Percentiles rank a stretch among this genome's conserved stretches.
phyloP scores from a whole-genome alignment of 2,888 invertebrate species.

The Zootermopsis nevadensis region DNA sequence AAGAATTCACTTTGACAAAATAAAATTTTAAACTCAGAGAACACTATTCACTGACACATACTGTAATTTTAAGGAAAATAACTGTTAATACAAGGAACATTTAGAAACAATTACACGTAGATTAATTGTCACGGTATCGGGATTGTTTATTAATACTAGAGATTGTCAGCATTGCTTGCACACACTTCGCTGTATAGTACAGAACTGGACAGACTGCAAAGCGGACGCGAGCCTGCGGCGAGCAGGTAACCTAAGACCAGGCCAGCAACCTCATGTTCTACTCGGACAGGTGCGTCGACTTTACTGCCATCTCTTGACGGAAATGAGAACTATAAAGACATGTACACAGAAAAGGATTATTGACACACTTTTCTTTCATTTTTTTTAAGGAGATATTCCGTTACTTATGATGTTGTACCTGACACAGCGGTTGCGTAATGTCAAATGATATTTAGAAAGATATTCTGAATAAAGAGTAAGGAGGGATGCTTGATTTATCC shows the following conservation, averaged over 20 bases:
- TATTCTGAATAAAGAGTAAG: too few relatives aligned
- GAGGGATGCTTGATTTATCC: too few relatives aligned
- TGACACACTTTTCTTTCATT: too few relatives aligned
- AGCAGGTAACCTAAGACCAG: slow-evolving; percentile 22
- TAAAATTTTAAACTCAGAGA: neutral
- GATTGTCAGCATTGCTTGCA: neutral
- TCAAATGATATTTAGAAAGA: too few relatives aligned
- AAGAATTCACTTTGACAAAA: neutral
- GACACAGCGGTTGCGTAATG: too few relatives aligned
- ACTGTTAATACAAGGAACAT: neutral
- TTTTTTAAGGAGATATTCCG: too few relatives aligned
- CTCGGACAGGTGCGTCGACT: slow-evolving; percentile 16
- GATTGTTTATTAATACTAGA: neutral
- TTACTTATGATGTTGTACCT: too few relatives aligned
- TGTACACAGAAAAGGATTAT: neutral
- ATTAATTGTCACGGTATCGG: neutral
- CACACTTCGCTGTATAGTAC: neutral
- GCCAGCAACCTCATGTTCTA: slow-evolving; percentile 32
- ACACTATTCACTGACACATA: slow-evolving; percentile 5
- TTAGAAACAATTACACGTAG: neutral
- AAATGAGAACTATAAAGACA: neutral
- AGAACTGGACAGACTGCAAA: slow-evolving; percentile 17
- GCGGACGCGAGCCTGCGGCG: slow-evolving; percentile 4
- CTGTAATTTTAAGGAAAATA: neutral
- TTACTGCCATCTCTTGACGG: slow-evolving; percentile 14